These are phyloP conservation scores for Bellardia pandia DNA, from an alignment of 2,888 invertebrate species.

Conservation along the genomic window DNA sequence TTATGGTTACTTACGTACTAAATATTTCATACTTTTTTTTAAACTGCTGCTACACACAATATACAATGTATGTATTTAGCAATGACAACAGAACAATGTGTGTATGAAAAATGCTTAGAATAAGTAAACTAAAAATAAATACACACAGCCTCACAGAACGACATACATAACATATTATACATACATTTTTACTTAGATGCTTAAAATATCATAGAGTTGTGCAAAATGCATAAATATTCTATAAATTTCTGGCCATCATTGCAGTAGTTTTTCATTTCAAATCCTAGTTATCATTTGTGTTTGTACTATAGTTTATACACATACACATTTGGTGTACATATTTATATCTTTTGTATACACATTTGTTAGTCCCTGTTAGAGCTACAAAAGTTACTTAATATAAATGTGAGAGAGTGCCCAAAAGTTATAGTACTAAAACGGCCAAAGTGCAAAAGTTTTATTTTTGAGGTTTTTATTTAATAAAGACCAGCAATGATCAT, in stretches of 20 bases:
- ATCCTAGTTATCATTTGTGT: constrained; percentile 50
- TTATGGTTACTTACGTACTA: constrained; percentile 25
- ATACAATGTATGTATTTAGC: background rate
- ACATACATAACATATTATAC: background rate
- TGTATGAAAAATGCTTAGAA: constrained; percentile 61
- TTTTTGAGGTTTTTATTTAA: too few species aligned
- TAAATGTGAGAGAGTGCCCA: too few species aligned
- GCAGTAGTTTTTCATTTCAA: constrained; percentile 52
- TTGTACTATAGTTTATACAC: constrained; percentile 30
- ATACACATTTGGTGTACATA: background rate
- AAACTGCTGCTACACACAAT: background rate
- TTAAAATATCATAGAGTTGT: constrained; percentile 24
- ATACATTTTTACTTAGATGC: constrained; percentile 9
- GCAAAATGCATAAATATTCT: constrained; percentile 68
- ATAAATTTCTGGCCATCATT: constrained; percentile 65
- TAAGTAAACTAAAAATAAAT: constrained; percentile 46
- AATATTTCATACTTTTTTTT: constrained; percentile 1
- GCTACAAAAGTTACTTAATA: too few species aligned
- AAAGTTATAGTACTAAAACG: too few species aligned
- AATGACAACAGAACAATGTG: constrained; percentile 47
- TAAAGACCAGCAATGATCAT: too few species aligned
- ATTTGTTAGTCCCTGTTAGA: background rate
- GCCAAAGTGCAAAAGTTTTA: too few species aligned
- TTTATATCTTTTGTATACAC: constrained; percentile 11
- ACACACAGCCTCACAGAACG: constrained; percentile 5